These are phyloP conservation scores for Scaptodrosophila lebanonensis DNA, from an alignment of 1,140 invertebrate genomes.

Conservation along the genomic window DNA sequence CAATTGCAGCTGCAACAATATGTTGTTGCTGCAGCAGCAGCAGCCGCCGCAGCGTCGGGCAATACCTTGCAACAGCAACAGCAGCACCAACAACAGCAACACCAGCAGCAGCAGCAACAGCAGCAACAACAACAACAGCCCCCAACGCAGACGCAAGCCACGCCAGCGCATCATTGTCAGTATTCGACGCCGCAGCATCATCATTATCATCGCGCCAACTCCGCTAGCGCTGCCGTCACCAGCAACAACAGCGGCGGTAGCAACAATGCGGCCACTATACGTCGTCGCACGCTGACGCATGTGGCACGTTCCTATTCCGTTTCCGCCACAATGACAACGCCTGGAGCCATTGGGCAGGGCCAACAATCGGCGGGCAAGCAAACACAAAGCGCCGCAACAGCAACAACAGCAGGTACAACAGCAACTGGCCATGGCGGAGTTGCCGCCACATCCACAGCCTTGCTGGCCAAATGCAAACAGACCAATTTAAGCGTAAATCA, in stretches of 20 bases:
- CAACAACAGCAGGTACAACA: constrained; percentile 11
- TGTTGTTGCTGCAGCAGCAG: background rate
- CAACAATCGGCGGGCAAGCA: constrained; percentile 13
- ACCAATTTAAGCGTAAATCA: constrained; percentile 43
- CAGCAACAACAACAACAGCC: constrained; percentile 38
- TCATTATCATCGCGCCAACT: constrained; percentile 58
- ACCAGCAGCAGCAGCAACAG: constrained; percentile 12
- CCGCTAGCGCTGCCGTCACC: constrained; percentile 19
- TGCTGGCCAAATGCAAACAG: constrained; percentile 22
- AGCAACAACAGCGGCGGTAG: constrained; percentile 26
- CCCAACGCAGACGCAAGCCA: constrained; percentile 7
- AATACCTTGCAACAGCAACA: constrained; percentile 19
- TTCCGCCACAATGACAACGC: constrained; percentile 44
- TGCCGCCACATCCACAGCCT: constrained; percentile 5
- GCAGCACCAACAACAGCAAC: constrained; percentile 17
- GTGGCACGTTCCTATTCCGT: constrained; percentile 69
- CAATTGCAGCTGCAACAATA: constrained; percentile 25
- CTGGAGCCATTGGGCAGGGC: constrained; percentile 1
- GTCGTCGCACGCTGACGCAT: constrained; percentile 67
- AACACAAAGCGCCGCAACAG: constrained; percentile 2
- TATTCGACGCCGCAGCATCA: constrained; percentile 67
- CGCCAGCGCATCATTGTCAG: constrained; percentile 42
- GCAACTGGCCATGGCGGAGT: constrained; percentile 8
- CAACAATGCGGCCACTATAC: constrained; percentile 52
- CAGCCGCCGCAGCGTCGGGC: background rate